A percentile compares a stretch with the other conserved stretches of the same genome.
Conservation (phyloP, 2,888 invertebrate genomes). For the Leptodirus hochenwartii region DNA sequence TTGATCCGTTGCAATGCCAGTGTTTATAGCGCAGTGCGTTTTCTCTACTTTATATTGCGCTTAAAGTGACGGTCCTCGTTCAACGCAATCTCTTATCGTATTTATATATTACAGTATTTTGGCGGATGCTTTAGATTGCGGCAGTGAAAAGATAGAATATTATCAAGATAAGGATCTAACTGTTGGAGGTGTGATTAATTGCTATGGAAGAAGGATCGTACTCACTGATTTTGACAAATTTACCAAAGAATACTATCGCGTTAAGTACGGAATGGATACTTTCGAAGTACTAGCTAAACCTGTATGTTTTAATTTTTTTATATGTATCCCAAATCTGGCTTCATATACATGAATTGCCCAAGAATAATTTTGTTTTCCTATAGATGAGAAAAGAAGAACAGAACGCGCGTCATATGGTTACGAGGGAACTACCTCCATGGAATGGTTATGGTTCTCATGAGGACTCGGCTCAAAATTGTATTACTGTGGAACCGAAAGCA, state of each 20-base stretch:
- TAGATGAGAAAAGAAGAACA: too few relatives aligned
- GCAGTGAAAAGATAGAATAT: conserved; percentile 29
- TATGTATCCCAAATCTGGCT: too few relatives aligned
- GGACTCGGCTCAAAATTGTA: conserved; percentile 77
- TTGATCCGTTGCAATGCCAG: too few relatives aligned
- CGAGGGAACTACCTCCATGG: conserved; percentile 62
- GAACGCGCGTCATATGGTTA: neutral
- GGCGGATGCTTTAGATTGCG: conserved; percentile 36
- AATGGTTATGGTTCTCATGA: conserved; percentile 82
- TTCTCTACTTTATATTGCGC: too few relatives aligned
- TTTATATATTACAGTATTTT: too few relatives aligned
- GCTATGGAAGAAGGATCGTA: conserved; percentile 63
- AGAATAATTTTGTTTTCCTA: too few relatives aligned
- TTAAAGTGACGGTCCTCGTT: too few relatives aligned
- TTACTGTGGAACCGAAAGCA: conserved; percentile 59
- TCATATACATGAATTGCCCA: too few relatives aligned
- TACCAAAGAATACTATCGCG: conserved; percentile 64
- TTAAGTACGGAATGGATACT: conserved; percentile 33
- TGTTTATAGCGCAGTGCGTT: too few relatives aligned
- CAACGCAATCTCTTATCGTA: too few relatives aligned
- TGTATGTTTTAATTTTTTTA: neutral
- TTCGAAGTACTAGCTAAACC: conserved; percentile 42
- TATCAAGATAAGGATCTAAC: conserved; percentile 58
- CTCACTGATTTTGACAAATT: conserved; percentile 71
- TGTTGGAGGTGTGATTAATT: conserved; percentile 64